Percentiles rank a stretch among this genome's conserved stretches.
phyloP scores from a whole-genome alignment of 1,140 invertebrate genomes.

The Myzus persicae region DNA sequence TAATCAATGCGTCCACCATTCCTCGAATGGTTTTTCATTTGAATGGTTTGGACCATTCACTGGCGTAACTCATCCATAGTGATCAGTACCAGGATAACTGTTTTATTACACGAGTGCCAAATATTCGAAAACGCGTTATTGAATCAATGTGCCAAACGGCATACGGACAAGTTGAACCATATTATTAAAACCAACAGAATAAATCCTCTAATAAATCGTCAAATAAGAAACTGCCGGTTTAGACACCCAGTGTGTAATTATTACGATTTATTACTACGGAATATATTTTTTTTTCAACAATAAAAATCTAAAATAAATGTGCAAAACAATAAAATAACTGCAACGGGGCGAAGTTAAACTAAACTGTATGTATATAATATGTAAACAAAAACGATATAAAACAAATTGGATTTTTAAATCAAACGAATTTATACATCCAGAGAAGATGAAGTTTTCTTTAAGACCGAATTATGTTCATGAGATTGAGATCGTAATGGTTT shows the following conservation, averaged over 20 bases:
- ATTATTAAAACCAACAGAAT: background rate
- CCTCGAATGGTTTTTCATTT: background rate
- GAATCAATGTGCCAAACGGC: background rate
- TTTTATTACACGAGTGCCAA: background rate
- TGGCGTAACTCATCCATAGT: background rate
- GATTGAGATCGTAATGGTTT: constrained; percentile 34
- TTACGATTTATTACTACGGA: constrained; percentile 37
- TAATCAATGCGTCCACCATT: background rate
- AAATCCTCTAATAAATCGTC: constrained; percentile 2
- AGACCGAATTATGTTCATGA: constrained; percentile 30
- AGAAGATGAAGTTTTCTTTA: background rate
- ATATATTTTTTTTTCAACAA: background rate
- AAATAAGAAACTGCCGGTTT: background rate
- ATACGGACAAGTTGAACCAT: background rate
- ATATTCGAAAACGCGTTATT: background rate
- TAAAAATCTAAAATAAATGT: constrained; percentile 34
- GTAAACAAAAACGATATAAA: background rate
- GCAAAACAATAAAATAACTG: background rate
- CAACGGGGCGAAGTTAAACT: background rate
- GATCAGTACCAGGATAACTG: background rate
- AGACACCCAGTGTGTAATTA: constrained; percentile 15
- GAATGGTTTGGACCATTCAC: background rate
- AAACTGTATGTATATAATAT: background rate
- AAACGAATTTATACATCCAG: background rate
- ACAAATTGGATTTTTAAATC: constrained; percentile 33